A percentile compares a stretch with the other conserved stretches of the same genome.
These are phyloP conservation scores for Polyergus mexicanus DNA, from an alignment of 1,140 invertebrate species.

Conservation along the genomic window DNA sequence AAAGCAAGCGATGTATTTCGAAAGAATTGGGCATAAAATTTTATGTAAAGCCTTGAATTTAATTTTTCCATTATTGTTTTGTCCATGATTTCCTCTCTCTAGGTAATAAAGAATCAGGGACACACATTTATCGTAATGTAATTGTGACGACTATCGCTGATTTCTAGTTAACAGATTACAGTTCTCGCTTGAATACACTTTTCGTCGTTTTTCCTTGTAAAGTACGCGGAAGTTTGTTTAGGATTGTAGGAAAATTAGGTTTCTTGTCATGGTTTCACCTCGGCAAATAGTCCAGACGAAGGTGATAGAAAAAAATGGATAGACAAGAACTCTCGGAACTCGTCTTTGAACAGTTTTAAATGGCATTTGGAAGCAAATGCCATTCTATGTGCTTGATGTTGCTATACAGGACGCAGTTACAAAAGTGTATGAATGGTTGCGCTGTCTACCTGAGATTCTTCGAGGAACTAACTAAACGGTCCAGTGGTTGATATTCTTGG, in stretches of 20 bases:
- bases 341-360: constrained; percentile 59
- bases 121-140: neutral
- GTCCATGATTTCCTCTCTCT: no score
- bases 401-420: neutral
- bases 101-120: no score
- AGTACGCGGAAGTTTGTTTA: constrained; percentile 14
- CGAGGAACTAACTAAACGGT: constrained; percentile 57
- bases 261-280: neutral
- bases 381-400: constrained; percentile 54
- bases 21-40: no score
- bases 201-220: neutral
- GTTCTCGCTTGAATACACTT: neutral
- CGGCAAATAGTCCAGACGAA: neutral
- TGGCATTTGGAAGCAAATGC: constrained; percentile 4
- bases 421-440: constrained; percentile 62
- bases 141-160: neutral
- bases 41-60: no score
- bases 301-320: neutral
- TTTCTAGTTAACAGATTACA: neutral
- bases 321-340: neutral
- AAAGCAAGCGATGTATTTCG: no score
- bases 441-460: constrained; percentile 66
- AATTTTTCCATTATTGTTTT: no score
- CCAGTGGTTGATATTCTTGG: constrained; percentile 42
- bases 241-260: constrained; percentile 4